Evolutionary conservation across 2,888 invertebrate species (phyloP), one percentile per base, ranked within the genome.

Genomic region (Elysia crispata): DNA sequence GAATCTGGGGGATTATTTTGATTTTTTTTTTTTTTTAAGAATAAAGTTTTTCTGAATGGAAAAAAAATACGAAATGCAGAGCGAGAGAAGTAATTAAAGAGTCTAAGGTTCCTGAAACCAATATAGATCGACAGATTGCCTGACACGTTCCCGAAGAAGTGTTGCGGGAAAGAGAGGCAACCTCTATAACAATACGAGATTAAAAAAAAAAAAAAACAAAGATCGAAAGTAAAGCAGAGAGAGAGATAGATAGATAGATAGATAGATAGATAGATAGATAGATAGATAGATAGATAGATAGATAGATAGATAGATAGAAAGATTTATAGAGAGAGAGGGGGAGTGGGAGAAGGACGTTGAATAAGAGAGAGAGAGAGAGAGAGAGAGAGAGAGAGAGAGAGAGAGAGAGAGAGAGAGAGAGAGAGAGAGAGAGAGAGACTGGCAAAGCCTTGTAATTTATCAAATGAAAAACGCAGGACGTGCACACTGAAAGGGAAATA

Each of bases 331-430:
- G 23, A 25, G 18, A 62, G 13, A 31, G 3, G 8, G 62, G 0
- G 62, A 33, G 1, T 41, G 41, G 41, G 1, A 66, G 18, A 60
- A 60, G 3, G 60, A 23, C 8, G 23, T 5, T 3, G 25, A 33
- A 64, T 31, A 41, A 13, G 62, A 20, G 49, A 18, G 67, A 67
- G 25, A 67, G 25, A 30, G 6, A 67, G 30, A 70, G 1, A 70
- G 70, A 70, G 33, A 70, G 70, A 70, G 33, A 70, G 33, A 31
- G 23, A 70, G 15, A 70, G 23, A 70, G 41, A 41, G 70, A 41
- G 41, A 70, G 31, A 33, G 33, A 70, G 31, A 70, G 49, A 25
- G 23, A 1, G 73, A 73, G 1, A 73, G 20, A 49, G 50, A 49
- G 49, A 73, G 73, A 73, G 50, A 54, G 28, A 73, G 73, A 20